These are phyloP conservation scores for Mythimna vitellina DNA, from an alignment of 2,888 invertebrate genomes.

Conservation along the genomic window DNA sequence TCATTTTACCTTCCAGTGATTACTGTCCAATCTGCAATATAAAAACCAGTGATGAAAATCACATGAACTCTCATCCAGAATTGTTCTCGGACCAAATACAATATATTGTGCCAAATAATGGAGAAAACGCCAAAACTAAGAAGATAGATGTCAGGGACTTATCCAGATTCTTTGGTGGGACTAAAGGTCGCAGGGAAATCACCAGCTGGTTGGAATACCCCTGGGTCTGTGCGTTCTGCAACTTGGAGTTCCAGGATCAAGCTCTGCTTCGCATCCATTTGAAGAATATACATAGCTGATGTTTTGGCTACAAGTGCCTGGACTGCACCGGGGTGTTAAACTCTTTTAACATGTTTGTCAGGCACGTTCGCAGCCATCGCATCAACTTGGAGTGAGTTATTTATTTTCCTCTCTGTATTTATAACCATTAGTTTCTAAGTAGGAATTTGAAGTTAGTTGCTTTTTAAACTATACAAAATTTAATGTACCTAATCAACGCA, in stretches of 20 bases:
- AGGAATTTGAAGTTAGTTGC: no score
- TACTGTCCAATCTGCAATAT: not conserved
- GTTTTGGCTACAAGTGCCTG: not conserved
- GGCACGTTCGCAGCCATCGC: not conserved
- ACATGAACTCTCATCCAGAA: not conserved
- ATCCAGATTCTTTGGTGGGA: not conserved
- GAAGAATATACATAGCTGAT: not conserved
- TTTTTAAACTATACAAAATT: no score
- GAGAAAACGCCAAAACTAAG: not conserved
- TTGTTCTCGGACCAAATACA: no score
- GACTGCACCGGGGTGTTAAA: not conserved
- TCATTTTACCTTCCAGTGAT: not conserved
- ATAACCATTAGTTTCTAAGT: not conserved
- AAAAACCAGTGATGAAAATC: not conserved
- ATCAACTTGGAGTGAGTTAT: not conserved
- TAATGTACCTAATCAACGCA: no score
- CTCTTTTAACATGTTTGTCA: not conserved
- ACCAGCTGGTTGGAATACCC: not conserved
- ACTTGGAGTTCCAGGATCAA: no score
- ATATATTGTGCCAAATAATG: no score
- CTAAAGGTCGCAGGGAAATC: not conserved
- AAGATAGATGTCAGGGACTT: not conserved
- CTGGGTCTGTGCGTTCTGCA: not conserved
- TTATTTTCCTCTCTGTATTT: not conserved
- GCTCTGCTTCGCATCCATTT: not conserved